A percentile compares a stretch with the other conserved stretches of the same genome.
Conservation (phyloP, 2,113 vertebrate species). For the Sterna hirundo region DNA sequence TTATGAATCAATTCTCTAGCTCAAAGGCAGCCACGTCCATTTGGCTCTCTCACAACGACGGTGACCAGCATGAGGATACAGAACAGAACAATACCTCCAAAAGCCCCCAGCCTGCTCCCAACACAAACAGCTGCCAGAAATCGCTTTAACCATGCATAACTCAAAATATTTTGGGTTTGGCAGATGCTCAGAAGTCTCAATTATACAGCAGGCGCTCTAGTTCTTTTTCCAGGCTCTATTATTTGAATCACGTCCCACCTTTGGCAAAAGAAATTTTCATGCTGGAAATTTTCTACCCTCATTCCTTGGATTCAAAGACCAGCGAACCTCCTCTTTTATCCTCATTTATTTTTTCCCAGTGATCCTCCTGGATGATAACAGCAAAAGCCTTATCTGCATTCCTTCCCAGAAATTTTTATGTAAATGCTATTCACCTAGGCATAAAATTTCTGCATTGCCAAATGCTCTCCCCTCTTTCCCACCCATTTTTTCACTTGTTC, state of each 20-base stretch:
- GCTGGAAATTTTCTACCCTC: not conserved
- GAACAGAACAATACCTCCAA: rapidly evolving
- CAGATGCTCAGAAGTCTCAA: not conserved
- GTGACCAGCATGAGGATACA: not conserved
- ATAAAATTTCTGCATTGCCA: too few relatives aligned
- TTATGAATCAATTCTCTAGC: not conserved
- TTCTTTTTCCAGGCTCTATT: not conserved
- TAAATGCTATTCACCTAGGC: not conserved
- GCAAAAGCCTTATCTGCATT: not conserved
- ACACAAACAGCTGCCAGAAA: not conserved
- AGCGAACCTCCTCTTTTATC: not conserved
- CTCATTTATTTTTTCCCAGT: not conserved
- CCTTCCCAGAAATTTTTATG: not conserved
- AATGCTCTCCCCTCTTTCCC: not conserved
- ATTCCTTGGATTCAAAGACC: not conserved
- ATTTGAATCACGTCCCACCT: not conserved
- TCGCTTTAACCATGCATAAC: not conserved
- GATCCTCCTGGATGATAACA: not conserved
- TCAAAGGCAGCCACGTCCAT: not conserved
- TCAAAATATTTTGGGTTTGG: not conserved
- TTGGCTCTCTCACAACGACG: not conserved
- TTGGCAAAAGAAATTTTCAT: not conserved
- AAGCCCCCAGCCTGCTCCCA: not conserved
- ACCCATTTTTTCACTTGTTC: not conserved
- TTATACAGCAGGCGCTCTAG: not conserved